phyloP scores from a whole-genome alignment of 2,888 invertebrate genomes.

The Luperina testacea region DNA sequence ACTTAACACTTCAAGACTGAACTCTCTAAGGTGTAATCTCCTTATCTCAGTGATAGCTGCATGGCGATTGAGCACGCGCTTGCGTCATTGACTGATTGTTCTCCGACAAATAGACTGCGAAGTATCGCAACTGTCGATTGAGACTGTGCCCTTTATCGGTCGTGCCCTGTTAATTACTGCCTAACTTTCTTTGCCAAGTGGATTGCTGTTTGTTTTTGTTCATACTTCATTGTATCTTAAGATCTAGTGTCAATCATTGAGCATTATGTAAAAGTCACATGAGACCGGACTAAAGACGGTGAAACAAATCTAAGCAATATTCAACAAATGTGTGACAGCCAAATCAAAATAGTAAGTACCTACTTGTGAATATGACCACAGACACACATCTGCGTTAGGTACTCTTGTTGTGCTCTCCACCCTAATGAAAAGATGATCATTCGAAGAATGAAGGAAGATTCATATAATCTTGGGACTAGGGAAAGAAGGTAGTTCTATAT shows the following conservation, averaged over 20 bases:
- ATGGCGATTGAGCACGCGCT: slow-evolving; percentile 71
- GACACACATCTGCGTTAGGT: too few species aligned
- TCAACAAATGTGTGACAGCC: background rate
- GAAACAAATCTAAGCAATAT: background rate
- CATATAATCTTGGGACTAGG: background rate
- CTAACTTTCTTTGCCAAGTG: slow-evolving; percentile 33
- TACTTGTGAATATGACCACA: background rate
- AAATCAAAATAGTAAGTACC: background rate
- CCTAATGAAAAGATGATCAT: background rate
- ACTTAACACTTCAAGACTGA: slow-evolving; percentile 24
- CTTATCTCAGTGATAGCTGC: slow-evolving; percentile 56
- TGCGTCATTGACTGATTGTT: slow-evolving; percentile 75
- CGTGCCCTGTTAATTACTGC: slow-evolving; percentile 56
- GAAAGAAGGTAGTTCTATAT: too few species aligned
- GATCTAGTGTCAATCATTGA: background rate
- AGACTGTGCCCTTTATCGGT: slow-evolving; percentile 51
- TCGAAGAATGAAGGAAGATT: background rate
- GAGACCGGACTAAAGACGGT: background rate
- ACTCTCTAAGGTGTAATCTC: slow-evolving; percentile 39
- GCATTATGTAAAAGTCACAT: too few species aligned
- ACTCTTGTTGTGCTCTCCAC: too few species aligned
- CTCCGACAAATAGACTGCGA: slow-evolving; percentile 76
- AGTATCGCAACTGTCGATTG: slow-evolving; percentile 65
- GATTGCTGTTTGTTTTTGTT: slow-evolving; percentile 14
- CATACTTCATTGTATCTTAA: background rate